Base-by-base conservation (phyloP, 2,888 invertebrate genomes). In the Craniophora ligustri region DNA sequence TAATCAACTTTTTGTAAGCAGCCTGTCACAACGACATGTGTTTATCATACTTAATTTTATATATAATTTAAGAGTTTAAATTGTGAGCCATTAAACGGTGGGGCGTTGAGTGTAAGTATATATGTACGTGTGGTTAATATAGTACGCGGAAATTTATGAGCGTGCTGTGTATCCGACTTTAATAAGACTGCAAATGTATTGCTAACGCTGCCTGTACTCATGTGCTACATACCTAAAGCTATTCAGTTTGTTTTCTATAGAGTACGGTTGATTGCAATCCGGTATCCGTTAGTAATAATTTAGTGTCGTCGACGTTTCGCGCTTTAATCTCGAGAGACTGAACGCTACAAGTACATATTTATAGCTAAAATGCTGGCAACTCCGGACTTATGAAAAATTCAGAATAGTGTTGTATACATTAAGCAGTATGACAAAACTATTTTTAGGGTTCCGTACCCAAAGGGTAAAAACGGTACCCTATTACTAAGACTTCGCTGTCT, bases 31-130 rank as follows among this genome's bases (percentile, higher is more conserved):
- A 23, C 15, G 14, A 38, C 4, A 1, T 13, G 21, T 18, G 8
- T 40, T 51, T 36, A 10, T 31, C 5, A 18, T 16, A 15, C 16
- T 36, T 6, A 38, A 53, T 49, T 51, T 72, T 54, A 36, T 6
- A 5, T 21, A 44, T 53, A 28, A 42, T 49, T 65, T 59, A 65
- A 38, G 6, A 16, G 11, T 8, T 53, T 11, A 30, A 30, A 40
- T 53, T 55, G 48, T 57, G 54, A 49, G 41, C 32, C 40, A 35
- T 69, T 54, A 72, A 72, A 53, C 28, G 23, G 34, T 34, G 23
- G 19, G 38, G 39, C 42, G 30, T 45, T 51, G 30, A 46, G 64
- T 53, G 41, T 38, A 47, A 1, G 0, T 26, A 28, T 53, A 44
- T 38, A 47, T 1, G 0, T 26, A 28, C 35, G 28, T 47, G 21